Base-by-base conservation (phyloP, 2,888 invertebrate species). In the Heliconius cydno region DNA sequence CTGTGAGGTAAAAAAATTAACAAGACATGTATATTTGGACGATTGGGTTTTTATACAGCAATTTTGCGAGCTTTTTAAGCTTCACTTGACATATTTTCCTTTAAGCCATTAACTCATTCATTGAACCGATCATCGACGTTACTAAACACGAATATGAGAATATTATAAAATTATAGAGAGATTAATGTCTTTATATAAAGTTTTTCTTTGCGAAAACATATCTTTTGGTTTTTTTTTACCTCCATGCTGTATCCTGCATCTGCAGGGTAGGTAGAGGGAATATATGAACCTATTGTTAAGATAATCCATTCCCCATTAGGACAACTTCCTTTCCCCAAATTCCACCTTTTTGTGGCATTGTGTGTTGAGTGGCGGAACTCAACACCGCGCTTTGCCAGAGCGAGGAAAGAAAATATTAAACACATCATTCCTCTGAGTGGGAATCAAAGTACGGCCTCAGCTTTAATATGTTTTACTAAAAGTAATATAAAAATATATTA, bases 31-130 rank as follows among this genome's bases (percentile, higher is more conserved):
- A n/a, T 41, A 25, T 68, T 68, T 22, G 25, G 25, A 41, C 68
- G n/a, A 38, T 22, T n/a, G 38, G 22, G 68, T 34, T 41, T 41
- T 68, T 68, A 38, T 68, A 25, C 38, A 38, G 2, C 13, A 68
- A n/a, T 41, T 68, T 68, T 68, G 13, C 12, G 12, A n/a, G 25
- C 3, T 70, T 41, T 65, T 25, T 25, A n/a, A 70, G 41, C 25
- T 70, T 41, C 41, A 70, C 68, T 70, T 41, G 68, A 70, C 25
- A 70, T 70, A 41, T 38, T 41, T 68, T 68, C 68, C n/a, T 38
- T 38, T 41, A 68, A 67, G 34, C 34, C 34, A 67, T 34, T 67
- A 52, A 68, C 15, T 41, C 68, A 41, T 70, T 70, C 38, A 41
- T 25, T 70, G 68, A 41, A 41, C 68, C 68, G 41, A 70, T 41